These are phyloP conservation scores for Andricus quercusramuli DNA, from an alignment of 2,888 invertebrate species.

Conservation along the genomic window DNA sequence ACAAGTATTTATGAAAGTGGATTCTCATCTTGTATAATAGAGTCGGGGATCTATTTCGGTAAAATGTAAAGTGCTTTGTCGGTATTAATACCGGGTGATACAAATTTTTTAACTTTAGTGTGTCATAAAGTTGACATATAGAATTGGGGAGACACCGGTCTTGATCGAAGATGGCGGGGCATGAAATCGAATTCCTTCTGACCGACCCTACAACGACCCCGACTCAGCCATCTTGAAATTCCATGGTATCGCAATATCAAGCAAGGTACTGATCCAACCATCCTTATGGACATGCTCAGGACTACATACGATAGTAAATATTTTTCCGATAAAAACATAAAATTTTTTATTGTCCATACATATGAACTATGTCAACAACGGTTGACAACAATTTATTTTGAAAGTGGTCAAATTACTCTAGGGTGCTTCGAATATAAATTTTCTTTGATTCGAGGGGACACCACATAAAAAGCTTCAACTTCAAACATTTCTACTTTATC, in stretches of 20 bases:
- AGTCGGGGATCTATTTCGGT: neutral
- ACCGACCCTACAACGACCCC: conserved; percentile 40
- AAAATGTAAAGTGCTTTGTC: neutral
- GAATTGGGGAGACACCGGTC: neutral
- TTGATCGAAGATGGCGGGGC: conserved; percentile 39
- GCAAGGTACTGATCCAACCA: conserved; percentile 51
- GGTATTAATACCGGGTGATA: conserved; percentile 4
- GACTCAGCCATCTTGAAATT: conserved; percentile 59
- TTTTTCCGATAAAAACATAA: neutral
- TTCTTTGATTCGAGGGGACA: too few relatives aligned
- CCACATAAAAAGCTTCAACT: too few relatives aligned
- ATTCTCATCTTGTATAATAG: neutral
- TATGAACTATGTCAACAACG: neutral
- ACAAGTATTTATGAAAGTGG: neutral
- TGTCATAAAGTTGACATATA: conserved; percentile 36
- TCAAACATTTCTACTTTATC: too few relatives aligned
- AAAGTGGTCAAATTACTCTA: too few relatives aligned
- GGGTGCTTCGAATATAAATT: too few relatives aligned
- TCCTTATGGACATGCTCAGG: conserved; percentile 43
- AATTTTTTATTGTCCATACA: neutral
- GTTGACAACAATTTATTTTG: neutral
- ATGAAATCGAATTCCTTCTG: conserved; percentile 46
- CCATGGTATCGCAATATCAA: conserved; percentile 67
- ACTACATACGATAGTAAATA: neutral
- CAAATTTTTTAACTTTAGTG: conserved; percentile 27